phyloP scores from a whole-genome alignment of 2,888 invertebrate species.

The Ditylenchus weischeri region DNA sequence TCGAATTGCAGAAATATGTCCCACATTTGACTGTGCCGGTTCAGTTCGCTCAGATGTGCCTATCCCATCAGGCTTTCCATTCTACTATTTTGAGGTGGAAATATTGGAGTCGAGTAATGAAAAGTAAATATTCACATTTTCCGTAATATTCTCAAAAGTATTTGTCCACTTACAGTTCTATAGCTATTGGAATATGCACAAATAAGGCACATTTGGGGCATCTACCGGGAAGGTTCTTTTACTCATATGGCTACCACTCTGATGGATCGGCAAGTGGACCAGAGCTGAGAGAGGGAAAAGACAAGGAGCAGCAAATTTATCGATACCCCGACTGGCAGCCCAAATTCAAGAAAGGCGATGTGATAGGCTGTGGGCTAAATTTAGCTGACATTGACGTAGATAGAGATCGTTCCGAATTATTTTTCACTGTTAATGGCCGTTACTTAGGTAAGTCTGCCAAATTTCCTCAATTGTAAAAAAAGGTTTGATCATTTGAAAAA shows the following conservation, averaged over 20 bases:
- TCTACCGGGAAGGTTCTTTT: too few relatives aligned
- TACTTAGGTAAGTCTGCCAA: neutral
- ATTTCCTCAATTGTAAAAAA: too few relatives aligned
- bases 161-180: neutral
- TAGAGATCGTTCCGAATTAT: neutral
- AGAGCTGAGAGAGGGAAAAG: too few relatives aligned
- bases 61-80: neutral
- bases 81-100: neutral
- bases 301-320: too few relatives aligned
- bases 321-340: too few relatives aligned
- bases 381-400: neutral
- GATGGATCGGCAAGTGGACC: too few relatives aligned
- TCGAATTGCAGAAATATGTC: neutral
- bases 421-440: neutral
- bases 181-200: neutral
- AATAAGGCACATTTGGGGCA: neutral
- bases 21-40: neutral
- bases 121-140: neutral
- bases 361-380: neutral
- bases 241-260: too few relatives aligned
- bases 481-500: too few relatives aligned
- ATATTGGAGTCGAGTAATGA: neutral
- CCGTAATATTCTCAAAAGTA: neutral
- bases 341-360: neutral
- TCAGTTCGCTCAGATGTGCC: conserved; percentile 1